Evolutionary conservation across 1,140 invertebrate species (phyloP).

Genomic region (Proales similis): DNA sequence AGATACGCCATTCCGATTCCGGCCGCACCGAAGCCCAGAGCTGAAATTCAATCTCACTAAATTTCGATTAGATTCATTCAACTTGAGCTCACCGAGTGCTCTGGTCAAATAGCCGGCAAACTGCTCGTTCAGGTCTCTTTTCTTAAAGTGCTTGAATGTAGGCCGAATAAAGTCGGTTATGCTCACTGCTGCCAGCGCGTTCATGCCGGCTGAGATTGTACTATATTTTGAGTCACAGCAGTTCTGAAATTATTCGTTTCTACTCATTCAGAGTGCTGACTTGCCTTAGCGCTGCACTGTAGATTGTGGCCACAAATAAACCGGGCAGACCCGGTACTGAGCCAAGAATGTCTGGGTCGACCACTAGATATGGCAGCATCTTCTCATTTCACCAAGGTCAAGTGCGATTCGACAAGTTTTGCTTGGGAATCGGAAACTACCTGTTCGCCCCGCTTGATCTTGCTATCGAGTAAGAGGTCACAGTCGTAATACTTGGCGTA

Average conservation of each 20-base stretch:
- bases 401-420: neutral
- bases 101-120: slow-evolving; percentile 12
- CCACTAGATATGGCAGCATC: slow-evolving; percentile 73
- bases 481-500: slow-evolving; percentile 39
- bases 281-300: slow-evolving; percentile 72
- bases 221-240: slow-evolving; percentile 54
- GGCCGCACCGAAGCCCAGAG: slow-evolving; percentile 47
- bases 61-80: neutral
- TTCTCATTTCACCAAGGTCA: no score
- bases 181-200: slow-evolving; percentile 78
- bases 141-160: neutral
- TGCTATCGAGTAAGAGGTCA: slow-evolving; percentile 37
- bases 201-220: slow-evolving; percentile 81
- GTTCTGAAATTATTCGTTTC: neutral
- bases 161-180: slow-evolving; percentile 64
- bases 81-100: neutral
- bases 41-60: slow-evolving; percentile 54
- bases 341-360: slow-evolving; percentile 68
- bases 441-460: slow-evolving; percentile 39
- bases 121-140: slow-evolving; percentile 3
- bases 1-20: slow-evolving; percentile 45
- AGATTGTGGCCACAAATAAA: slow-evolving; percentile 79
- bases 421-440: slow-evolving; percentile 45
- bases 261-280: neutral
- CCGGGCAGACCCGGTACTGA: slow-evolving; percentile 67